Conservation (phyloP, 2,113 vertebrate species). For the Charadrius vociferus region DNA sequence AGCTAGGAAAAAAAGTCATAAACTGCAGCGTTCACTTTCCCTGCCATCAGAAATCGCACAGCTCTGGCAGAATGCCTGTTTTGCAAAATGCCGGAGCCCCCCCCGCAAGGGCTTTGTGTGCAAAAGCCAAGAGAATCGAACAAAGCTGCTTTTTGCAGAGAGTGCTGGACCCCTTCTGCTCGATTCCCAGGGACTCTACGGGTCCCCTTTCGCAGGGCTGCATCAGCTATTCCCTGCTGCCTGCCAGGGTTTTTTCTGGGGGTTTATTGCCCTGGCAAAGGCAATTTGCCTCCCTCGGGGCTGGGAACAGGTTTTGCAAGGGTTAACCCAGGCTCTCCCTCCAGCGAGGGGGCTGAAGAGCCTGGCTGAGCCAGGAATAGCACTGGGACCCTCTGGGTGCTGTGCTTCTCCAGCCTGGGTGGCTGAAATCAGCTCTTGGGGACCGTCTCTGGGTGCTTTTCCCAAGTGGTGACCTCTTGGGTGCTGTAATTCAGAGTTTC, state of each 20-base stretch:
- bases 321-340: neutral
- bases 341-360: neutral
- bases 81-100: neutral
- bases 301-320: neutral
- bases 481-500: neutral
- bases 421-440: neutral
- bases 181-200: neutral
- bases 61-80: neutral
- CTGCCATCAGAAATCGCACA: neutral
- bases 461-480: neutral
- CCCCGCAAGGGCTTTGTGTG: neutral
- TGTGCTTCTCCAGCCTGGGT: neutral
- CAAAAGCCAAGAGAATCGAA: neutral
- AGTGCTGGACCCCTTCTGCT: neutral
- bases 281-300: rapidly evolving
- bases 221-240: neutral
- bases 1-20: neutral
- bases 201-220: neutral
- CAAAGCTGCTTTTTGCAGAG: neutral
- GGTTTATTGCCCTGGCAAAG: neutral
- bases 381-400: too few relatives aligned
- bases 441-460: too few relatives aligned
- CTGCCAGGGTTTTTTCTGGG: neutral
- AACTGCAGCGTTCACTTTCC: neutral
- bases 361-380: neutral